These are phyloP conservation scores for Rhagologus leucostigma DNA, from an alignment of 2,113 vertebrate genomes.

Conservation along the genomic window DNA sequence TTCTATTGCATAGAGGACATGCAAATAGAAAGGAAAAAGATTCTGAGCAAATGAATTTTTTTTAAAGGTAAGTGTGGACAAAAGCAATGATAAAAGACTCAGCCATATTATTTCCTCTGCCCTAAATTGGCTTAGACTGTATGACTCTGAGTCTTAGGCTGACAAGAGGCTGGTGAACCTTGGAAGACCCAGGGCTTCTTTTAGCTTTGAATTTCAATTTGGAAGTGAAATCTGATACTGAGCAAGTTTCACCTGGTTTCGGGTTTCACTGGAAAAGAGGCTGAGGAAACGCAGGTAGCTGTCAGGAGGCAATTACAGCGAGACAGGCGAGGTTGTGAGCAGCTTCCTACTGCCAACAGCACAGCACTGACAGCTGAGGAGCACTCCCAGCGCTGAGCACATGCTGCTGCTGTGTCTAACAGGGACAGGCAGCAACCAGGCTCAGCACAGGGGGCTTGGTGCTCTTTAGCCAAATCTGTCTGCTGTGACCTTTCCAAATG, in stretches of 20 bases:
- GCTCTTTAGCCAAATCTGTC: neutral
- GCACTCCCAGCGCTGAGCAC: fast-evolving
- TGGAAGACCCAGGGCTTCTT: neutral
- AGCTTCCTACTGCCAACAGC: neutral
- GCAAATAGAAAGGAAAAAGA: neutral
- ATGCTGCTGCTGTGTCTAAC: fast-evolving
- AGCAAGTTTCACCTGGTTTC: constrained; percentile 37
- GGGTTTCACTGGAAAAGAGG: neutral
- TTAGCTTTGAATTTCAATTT: constrained; percentile 31
- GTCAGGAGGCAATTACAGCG: neutral
- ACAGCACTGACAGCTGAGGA: neutral
- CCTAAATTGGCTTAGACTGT: neutral
- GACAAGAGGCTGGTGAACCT: constrained; percentile 17
- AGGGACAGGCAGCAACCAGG: fast-evolving
- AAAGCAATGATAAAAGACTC: neutral
- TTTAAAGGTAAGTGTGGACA: neutral
- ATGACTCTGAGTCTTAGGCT: neutral
- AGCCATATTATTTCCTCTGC: neutral
- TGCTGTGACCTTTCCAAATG: neutral
- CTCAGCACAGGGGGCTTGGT: neutral
- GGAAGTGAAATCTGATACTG: neutral
- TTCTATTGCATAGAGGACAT: neutral
- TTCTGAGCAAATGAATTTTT: neutral
- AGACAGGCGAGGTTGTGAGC: neutral
- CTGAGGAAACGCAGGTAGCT: neutral